phyloP scores from a whole-genome alignment of 1,140 invertebrate species.

The Oedothorax gibbosus region DNA sequence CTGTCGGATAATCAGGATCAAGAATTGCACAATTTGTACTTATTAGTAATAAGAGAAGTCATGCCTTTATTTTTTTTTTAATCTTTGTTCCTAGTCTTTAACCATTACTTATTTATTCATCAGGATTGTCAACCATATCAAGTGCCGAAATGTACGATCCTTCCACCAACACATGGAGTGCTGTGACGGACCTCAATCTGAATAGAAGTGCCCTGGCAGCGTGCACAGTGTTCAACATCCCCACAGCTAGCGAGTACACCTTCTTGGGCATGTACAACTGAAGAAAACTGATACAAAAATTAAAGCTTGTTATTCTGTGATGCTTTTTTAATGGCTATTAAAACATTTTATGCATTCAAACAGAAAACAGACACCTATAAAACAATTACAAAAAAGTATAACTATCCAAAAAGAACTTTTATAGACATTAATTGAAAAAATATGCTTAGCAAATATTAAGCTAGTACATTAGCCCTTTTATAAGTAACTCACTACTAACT shows the following conservation, averaged over 20 bases:
- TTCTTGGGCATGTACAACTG: constrained; percentile 37
- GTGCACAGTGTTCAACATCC: constrained; percentile 82
- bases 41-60: not conserved
- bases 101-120: not conserved
- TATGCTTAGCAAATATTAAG: too few relatives aligned
- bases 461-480: too few relatives aligned
- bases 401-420: too few relatives aligned
- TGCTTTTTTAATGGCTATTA: too few relatives aligned
- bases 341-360: too few relatives aligned
- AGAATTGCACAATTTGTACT: not conserved
- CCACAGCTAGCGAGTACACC: constrained; percentile 74
- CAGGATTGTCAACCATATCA: constrained; percentile 78
- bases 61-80: not conserved
- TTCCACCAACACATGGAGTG: constrained; percentile 86
- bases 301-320: too few relatives aligned
- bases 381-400: too few relatives aligned
- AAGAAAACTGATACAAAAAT: too few relatives aligned
- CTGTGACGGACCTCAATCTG: constrained; percentile 88
- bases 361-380: too few relatives aligned
- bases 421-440: too few relatives aligned
- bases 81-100: not conserved
- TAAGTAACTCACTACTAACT: too few relatives aligned
- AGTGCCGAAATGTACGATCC: constrained; percentile 92
- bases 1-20: not conserved
- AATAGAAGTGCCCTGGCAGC: constrained; percentile 85